Percentiles rank a stretch among this genome's conserved stretches.
Evolutionary conservation across 2,113 vertebrate species (phyloP).

Genomic region (Plecotus auritus): DNA sequence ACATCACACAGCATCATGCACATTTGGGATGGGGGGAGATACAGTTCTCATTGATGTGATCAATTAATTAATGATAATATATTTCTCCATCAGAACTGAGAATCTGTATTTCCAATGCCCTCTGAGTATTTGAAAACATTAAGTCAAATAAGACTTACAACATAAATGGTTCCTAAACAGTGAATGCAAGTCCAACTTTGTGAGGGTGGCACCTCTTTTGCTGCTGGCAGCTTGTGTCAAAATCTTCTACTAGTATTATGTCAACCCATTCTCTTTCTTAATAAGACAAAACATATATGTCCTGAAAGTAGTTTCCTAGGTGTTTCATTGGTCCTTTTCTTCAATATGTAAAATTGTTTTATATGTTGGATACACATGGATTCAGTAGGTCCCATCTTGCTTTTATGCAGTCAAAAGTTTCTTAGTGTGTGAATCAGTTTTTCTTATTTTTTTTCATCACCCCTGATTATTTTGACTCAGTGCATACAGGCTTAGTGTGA

Average conservation of each 20-base stretch:
- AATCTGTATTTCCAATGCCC: neutral
- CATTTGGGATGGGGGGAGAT: no score
- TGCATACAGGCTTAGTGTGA: neutral
- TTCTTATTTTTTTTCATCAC: neutral
- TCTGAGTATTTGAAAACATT: neutral
- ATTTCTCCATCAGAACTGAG: neutral
- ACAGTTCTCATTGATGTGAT: neutral
- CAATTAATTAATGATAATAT: neutral
- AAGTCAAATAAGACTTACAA: neutral
- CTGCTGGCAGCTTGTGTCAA: neutral
- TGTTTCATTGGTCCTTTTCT: neutral
- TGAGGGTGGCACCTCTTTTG: no score
- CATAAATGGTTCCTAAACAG: neutral
- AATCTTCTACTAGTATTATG: neutral
- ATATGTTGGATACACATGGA: neutral
- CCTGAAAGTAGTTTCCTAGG: neutral
- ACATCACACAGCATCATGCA: neutral
- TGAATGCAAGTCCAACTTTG: neutral
- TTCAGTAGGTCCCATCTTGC: neutral
- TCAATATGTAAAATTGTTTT: neutral
- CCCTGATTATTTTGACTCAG: neutral
- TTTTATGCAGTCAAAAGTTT: neutral
- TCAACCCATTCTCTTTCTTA: neutral
- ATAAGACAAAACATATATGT: neutral
- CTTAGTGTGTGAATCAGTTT: neutral